Base-by-base conservation (phyloP, 2,113 vertebrate genomes). In the Gasterosteus aculeatus region DNA sequence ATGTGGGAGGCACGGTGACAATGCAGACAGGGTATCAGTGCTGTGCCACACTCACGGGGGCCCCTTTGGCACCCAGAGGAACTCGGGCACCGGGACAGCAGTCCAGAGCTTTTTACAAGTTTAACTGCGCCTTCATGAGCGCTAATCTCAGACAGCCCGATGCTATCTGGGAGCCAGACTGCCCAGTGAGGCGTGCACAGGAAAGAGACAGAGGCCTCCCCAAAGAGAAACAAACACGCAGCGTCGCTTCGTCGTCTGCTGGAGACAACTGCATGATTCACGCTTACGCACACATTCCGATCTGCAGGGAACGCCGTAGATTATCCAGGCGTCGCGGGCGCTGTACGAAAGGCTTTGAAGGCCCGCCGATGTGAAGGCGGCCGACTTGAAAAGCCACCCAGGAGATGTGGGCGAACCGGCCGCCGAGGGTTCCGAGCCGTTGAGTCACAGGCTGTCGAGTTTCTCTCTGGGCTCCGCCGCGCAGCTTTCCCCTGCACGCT, bases 81-180 rank as follows among this genome's bases (percentile, higher is more conserved):
- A 80, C 72, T 74, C 77, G 81, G 86, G 69, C 80, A 81, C 72
- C 31, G 3, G 65, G 69, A 67, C 65, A 44, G 75, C 46, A 76
- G 79, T 63, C 38, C 44, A 51, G 54, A 64, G 85, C 75, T 77
- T 78, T 26, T 85, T 65, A 82, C 84, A 87, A 89, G 83, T 88
- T 87, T 90, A 91, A 91, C 87, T 76, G 85, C 75, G 54, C 89
- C 91, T 89, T 83, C 85, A 91, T 91, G 88, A 85, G 77, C 29
- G 46, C 72, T 92, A 88, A 93, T 91, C 92, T 87, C 84, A 85
- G 75, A 80, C 84, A 83, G 84, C 73, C 82, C 85, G 92, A 93
- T 92, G 83, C 78, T 91, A 93, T 94, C 92, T 86, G 77, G 77
- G 84, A 91, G 92, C 82, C 86, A 87, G 84, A 73, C 85, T 77